Evolutionary conservation across 2,888 invertebrate species (phyloP), one percentile per base, ranked within the genome.

Genomic region (Apodemia hepburni): DNA sequence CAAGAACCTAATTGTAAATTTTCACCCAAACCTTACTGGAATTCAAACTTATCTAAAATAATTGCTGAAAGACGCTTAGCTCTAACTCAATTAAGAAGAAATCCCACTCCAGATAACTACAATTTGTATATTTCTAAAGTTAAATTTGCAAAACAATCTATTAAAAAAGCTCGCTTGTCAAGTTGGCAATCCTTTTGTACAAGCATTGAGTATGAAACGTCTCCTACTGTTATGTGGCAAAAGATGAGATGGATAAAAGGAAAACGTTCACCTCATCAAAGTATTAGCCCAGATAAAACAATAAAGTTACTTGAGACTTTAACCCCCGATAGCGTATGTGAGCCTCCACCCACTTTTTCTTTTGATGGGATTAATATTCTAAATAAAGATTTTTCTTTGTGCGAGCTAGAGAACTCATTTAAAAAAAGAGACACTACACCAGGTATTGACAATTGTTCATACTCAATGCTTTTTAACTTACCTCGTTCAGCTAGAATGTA

Each of bases 151-250:
- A 49, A 18, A 9, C n/a, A 49, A 49, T 18, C 17, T 49, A 49
- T 49, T 49, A 49, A 49, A 49, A 49, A 49, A 18, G 49, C 49
- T 17, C 49, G 49, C 17, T 17, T 49, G 17, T n/a, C 49, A n/a
- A 49, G 7, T 18, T 49, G 49, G 49, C 6, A 17, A 18, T n/a
- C 17, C 1, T 49, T 49, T 49, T 49, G 49, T 17, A 17, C 18
- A 49, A 49, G 49, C 49, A 49, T 49, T 49, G 49, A 49, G 8
- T 49, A 49, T 49, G 49, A 49, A 49, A 49, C 49, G 9, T 49
- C 49, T 17, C 49, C 49, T 17, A 49, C 18, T 47, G 9, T 9
- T 49, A 49, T 49, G 49, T 49, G 49, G 47, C 5, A 17, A 17
- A 15, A 47, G n/a, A 47, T 47, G 47, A 47, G 47, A n/a, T 17